Base-by-base conservation (phyloP, 2,888 invertebrate genomes). In the Scaptomyza parva region DNA sequence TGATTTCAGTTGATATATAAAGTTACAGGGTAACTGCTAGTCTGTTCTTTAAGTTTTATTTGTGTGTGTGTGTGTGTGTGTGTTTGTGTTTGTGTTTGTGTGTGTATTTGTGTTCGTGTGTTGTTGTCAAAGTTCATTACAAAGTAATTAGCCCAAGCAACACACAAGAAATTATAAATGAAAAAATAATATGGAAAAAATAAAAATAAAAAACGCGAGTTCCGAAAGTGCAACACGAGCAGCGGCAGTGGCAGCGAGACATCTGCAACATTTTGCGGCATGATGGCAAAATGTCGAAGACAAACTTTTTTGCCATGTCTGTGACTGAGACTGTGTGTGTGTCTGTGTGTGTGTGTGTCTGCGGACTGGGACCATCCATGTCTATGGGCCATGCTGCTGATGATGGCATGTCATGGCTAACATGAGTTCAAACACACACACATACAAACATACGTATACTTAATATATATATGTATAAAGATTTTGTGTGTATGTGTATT, bases 101-200 rank as follows among this genome's bases (percentile, higher is more conserved):
- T 17, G 12, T 2, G n/a, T n/a, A n/a, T n/a, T n/a, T n/a, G n/a
- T 18, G 4, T 2, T 2, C 14, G 12, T 14, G 7, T 45, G 35
- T 60, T 75, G 62, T 86, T 86, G 86, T 80, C 82, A 78, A 86
- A 89, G 89, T 89, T 89, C 84, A 89, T 88, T 88, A 85, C 89
- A 86, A 88, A 88, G 88, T 88, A 88, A 88, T 88, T 88, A 88
- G 88, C 83, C 60, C 62, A 57, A 70, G 67, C 72, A 70, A 71
- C 76, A 80, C 35, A 80, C 39, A 80, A 35, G 59, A 59, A 55
- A 58, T 39, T 45, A 57, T 54, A 63, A 66, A 66, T 12, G 33
- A 64, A 58, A 52, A 55, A 45, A 44, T 61, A n/a, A 40, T 50
- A 50, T 43, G 41, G 39, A 51, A 18, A 40, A 54, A 75, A 61